A percentile compares a stretch with the other conserved stretches of the same genome.
phyloP scores from a whole-genome alignment of 2,888 invertebrate genomes.

The Drosophila antonietae region DNA sequence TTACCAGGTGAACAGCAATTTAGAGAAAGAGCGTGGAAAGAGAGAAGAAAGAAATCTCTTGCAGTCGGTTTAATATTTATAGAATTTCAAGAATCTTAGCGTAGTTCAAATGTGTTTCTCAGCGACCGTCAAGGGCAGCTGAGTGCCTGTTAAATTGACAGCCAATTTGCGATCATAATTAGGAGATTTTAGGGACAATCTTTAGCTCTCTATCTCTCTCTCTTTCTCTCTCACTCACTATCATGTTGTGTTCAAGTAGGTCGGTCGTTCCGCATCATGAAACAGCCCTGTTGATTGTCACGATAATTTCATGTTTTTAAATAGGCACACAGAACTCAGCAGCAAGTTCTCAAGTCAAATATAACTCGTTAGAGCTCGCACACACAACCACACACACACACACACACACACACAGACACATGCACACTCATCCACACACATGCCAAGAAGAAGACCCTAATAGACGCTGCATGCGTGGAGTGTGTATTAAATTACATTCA shows the following conservation, averaged over 20 bases:
- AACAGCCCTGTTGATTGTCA: constrained; percentile 63
- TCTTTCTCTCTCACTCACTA: too few relatives aligned
- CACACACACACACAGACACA: not conserved
- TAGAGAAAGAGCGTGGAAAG: not conserved
- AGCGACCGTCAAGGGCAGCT: constrained; percentile 30
- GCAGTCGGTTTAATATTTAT: too few relatives aligned
- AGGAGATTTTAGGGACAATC: constrained; percentile 5
- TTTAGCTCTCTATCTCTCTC: too few relatives aligned
- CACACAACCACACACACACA: not conserved
- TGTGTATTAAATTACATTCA: constrained; percentile 41
- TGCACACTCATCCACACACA: not conserved
- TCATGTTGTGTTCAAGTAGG: not conserved
- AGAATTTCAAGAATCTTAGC: not conserved
- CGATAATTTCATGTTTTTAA: constrained; percentile 73
- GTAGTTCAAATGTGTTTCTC: not conserved
- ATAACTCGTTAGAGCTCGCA: not conserved
- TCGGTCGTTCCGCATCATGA: not conserved
- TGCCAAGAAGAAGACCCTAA: constrained; percentile 2
- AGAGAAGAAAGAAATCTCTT: not conserved
- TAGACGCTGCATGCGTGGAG: constrained; percentile 29
- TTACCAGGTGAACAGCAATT: constrained; percentile 57
- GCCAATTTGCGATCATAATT: constrained; percentile 69
- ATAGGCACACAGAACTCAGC: constrained; percentile 48
- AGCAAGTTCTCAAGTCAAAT: constrained; percentile 9
- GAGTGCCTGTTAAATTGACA: constrained; percentile 63